Conservation (phyloP, 2,113 vertebrate genomes). For the Epinephelus fuscoguttatus region DNA sequence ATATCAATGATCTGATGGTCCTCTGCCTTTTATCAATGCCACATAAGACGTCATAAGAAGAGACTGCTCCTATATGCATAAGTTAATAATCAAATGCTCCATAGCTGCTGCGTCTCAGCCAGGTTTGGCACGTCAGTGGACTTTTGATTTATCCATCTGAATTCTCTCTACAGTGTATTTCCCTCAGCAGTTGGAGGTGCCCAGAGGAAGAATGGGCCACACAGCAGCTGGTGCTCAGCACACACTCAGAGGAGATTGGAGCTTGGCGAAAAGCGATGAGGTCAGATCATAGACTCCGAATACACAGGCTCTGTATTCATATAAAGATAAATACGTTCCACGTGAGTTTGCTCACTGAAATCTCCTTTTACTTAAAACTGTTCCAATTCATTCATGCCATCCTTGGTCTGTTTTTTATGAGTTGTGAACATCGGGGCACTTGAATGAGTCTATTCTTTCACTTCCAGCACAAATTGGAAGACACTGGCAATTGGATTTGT, state of each 20-base stretch:
- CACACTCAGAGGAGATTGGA: slow-evolving; percentile 8
- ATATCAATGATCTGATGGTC: no score
- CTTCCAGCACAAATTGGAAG: slow-evolving; percentile 1
- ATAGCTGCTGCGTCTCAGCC: not conserved
- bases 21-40: not conserved
- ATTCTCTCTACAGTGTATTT: not conserved
- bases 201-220: not conserved
- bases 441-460: slow-evolving; percentile 39
- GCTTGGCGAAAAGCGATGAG: not conserved
- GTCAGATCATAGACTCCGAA: not conserved
- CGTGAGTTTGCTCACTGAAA: not conserved
- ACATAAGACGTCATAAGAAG: not conserved
- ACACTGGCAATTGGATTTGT: not conserved
- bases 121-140: not conserved
- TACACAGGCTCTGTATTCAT: slow-evolving; percentile 5
- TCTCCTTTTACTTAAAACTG: not conserved
- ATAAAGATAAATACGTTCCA: slow-evolving; percentile 15
- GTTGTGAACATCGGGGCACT: slow-evolving; percentile 27
- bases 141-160: not conserved
- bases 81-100: not conserved
- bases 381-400: slow-evolving; percentile 8
- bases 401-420: not conserved
- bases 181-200: not conserved
- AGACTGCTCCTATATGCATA: not conserved
- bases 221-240: not conserved